These are phyloP conservation scores for Atherix ibis DNA, from an alignment of 2,888 invertebrate species.

Conservation along the genomic window DNA sequence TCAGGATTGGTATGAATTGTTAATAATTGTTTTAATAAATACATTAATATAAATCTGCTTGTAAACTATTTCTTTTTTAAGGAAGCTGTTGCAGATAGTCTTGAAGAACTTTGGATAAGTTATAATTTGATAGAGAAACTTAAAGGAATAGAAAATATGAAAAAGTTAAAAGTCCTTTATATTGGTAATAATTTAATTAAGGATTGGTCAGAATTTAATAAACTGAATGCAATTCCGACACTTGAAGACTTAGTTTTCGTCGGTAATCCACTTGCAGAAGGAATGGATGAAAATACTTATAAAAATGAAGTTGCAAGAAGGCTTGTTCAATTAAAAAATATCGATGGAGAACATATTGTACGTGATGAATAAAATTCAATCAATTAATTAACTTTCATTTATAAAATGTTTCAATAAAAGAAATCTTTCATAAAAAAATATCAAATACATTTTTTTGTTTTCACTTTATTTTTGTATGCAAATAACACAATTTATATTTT, in stretches of 20 bases:
- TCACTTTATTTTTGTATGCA: too few species aligned
- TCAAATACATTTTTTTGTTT: too few species aligned
- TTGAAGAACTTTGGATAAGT: slow-evolving; percentile 89
- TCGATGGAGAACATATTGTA: slow-evolving; percentile 65
- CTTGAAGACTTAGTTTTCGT: slow-evolving; percentile 68
- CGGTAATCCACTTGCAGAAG: slow-evolving; percentile 65
- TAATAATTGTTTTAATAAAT: too few species aligned
- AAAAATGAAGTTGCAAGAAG: slow-evolving; percentile 52
- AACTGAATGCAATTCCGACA: slow-evolving; percentile 53
- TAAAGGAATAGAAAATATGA: slow-evolving; percentile 69
- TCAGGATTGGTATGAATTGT: slow-evolving; percentile 76
- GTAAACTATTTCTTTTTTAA: slow-evolving; percentile 18
- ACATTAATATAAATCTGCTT: slow-evolving; percentile 3
- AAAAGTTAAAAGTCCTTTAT: slow-evolving; percentile 66
- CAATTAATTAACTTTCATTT: too few species aligned
- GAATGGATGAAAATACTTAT: slow-evolving; percentile 53
- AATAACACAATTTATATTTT: too few species aligned
- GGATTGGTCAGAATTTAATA: slow-evolving; percentile 79
- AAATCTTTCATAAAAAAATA: too few species aligned
- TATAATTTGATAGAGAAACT: slow-evolving; percentile 86
- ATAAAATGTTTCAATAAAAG: too few species aligned
- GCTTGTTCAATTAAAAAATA: slow-evolving; percentile 58
- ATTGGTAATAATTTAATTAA: slow-evolving; percentile 74
- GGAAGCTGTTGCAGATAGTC: slow-evolving; percentile 72
- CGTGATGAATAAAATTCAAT: slow-evolving; percentile 26